These are phyloP conservation scores for Tineola bisselliella DNA, from an alignment of 2,888 invertebrate species.

Conservation along the genomic window DNA sequence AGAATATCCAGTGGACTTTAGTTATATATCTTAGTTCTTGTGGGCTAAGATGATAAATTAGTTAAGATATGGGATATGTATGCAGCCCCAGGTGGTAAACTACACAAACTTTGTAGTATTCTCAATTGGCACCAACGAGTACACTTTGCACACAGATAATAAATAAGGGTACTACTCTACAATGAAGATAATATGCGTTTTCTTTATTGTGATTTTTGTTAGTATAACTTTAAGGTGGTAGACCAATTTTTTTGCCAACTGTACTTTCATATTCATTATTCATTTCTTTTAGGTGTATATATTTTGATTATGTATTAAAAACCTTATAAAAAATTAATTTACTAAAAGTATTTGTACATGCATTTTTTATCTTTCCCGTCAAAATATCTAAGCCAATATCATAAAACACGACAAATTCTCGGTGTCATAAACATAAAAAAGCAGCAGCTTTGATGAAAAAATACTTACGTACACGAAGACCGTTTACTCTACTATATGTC, in stretches of 20 bases:
- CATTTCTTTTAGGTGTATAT: too few relatives aligned
- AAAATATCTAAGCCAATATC: neutral
- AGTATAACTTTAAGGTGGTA: too few relatives aligned
- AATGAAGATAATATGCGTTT: too few relatives aligned
- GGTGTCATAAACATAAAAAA: neutral
- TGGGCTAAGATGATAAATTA: slow-evolving; percentile 45
- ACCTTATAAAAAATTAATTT: too few relatives aligned
- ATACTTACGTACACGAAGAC: neutral
- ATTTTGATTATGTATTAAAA: too few relatives aligned
- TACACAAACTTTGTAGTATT: neutral
- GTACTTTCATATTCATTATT: too few relatives aligned
- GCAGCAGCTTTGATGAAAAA: neutral
- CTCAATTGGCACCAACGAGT: neutral
- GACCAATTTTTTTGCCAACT: too few relatives aligned
- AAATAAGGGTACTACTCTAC: too few relatives aligned
- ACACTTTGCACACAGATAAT: too few relatives aligned
- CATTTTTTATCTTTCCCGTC: too few relatives aligned
- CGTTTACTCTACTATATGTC: neutral
- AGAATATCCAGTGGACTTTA: slow-evolving; percentile 21
- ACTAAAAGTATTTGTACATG: too few relatives aligned
- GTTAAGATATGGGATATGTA: slow-evolving; percentile 37
- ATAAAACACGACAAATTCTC: neutral
- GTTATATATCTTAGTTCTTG: slow-evolving; percentile 48
- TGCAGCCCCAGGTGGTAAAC: slow-evolving; percentile 5
- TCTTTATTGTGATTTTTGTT: too few relatives aligned